Evolutionary conservation across 2,888 invertebrate genomes (phyloP).

Genomic region (Himalopsyche tibetana): DNA sequence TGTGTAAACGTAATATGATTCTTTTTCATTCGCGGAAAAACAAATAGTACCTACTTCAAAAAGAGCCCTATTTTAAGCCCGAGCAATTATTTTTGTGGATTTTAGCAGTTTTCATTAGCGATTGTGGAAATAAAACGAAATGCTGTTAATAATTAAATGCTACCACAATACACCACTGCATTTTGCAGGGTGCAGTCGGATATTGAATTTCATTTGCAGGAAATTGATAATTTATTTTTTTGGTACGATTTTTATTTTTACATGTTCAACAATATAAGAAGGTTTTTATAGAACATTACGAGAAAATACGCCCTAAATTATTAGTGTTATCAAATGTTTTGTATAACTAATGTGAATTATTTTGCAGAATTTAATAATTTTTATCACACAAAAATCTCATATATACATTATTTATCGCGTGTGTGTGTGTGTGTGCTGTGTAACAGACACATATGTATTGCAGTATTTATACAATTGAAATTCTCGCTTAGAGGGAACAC

Average conservation of each 20-base stretch:
- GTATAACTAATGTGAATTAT: too few species aligned
- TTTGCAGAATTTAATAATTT: too few species aligned
- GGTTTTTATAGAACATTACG: too few species aligned
- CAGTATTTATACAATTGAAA: too few species aligned
- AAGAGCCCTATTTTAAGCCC: not conserved
- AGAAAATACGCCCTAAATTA: not conserved
- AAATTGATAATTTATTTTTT: not conserved
- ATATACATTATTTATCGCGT: too few species aligned
- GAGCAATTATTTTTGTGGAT: constrained; percentile 46
- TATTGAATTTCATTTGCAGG: not conserved
- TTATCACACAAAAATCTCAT: too few species aligned
- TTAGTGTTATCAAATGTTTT: too few species aligned
- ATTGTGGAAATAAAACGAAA: constrained; percentile 46
- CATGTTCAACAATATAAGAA: too few species aligned
- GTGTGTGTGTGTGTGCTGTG: too few species aligned
- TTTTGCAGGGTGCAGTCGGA: not conserved
- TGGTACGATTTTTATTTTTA: not conserved
- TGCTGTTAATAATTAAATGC: constrained; percentile 48
- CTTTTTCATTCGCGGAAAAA: not conserved
- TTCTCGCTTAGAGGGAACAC: too few species aligned
- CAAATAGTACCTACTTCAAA: not conserved
- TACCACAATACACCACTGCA: constrained; percentile 38
- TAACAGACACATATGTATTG: too few species aligned
- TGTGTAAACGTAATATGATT: not conserved
- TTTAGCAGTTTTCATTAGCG: constrained; percentile 48